Evolutionary conservation across 2,888 invertebrate species (phyloP).

Genomic region (Coecobrya sp.): DNA sequence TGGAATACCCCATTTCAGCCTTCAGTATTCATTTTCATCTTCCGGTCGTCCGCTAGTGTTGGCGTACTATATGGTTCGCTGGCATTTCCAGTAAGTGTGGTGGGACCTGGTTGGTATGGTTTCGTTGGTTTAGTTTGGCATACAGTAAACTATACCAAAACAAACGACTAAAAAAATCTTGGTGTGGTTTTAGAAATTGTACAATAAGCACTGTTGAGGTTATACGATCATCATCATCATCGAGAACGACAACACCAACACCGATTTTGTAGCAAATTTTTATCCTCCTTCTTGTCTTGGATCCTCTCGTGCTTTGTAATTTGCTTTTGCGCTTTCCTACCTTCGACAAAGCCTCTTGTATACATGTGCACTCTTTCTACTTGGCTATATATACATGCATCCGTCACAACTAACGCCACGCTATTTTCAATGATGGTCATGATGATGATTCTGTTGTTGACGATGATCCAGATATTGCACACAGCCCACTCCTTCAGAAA

Average conservation of each 20-base stretch:
- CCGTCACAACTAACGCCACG: neutral
- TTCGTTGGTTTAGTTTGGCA: neutral
- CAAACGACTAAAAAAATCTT: neutral
- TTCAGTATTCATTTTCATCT: slow-evolving; percentile 53
- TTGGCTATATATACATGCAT: neutral
- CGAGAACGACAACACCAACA: slow-evolving; percentile 7
- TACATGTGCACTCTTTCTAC: neutral
- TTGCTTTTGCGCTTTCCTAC: slow-evolving; percentile 37
- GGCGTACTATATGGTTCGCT: neutral
- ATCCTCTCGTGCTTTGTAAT: neutral
- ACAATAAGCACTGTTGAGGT: slow-evolving; percentile 30
- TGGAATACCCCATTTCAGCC: slow-evolving; percentile 47
- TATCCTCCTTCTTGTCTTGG: neutral
- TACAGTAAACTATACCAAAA: neutral
- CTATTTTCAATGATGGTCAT: slow-evolving; percentile 12
- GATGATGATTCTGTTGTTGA: neutral
- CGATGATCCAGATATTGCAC: slow-evolving; percentile 36
- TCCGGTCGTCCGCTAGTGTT: neutral
- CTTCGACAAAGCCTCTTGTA: neutral
- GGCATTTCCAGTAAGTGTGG: neutral
- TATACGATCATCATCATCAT: neutral
- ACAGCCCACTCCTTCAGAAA: neutral
- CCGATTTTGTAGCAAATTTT: slow-evolving; percentile 14
- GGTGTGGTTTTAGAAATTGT: slow-evolving; percentile 28
- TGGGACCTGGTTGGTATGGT: neutral